Percentiles rank a stretch among this genome's conserved stretches.
Conservation (phyloP, 2,888 invertebrate genomes). For the Cataglyphis albicans region DNA sequence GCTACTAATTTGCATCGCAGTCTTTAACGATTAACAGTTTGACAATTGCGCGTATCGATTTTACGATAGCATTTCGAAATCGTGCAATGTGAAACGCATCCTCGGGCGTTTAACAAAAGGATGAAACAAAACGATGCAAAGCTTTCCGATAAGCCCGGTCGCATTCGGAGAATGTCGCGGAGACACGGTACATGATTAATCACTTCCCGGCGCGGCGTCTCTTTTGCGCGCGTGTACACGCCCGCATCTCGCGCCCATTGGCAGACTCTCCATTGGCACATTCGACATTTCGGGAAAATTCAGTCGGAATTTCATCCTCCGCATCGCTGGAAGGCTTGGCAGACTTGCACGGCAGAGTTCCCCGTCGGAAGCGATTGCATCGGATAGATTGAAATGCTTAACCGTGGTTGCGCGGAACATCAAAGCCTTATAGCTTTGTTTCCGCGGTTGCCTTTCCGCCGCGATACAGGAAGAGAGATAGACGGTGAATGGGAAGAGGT, state of each 20-base stretch:
- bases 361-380: slow-evolving; percentile 44
- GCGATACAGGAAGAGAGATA: background rate
- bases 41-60: slow-evolving; percentile 14
- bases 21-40: slow-evolving; percentile 17
- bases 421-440: slow-evolving; percentile 59
- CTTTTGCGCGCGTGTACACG: background rate
- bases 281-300: slow-evolving; percentile 41
- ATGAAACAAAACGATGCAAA: slow-evolving; percentile 17
- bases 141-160: slow-evolving; percentile 10
- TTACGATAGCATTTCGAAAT: background rate
- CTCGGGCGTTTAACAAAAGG: slow-evolving; percentile 7
- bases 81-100: background rate
- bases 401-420: slow-evolving; percentile 35
- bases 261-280: background rate
- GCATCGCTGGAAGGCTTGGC: slow-evolving; percentile 35
- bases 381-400: slow-evolving; percentile 59
- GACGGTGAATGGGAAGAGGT: background rate
- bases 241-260: slow-evolving; percentile 10
- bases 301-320: slow-evolving; percentile 18
- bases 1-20: background rate
- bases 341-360: slow-evolving; percentile 16
- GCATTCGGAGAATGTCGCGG: slow-evolving; percentile 36
- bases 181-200: slow-evolving; percentile 49
- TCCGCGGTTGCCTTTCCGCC: slow-evolving; percentile 24
- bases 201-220: slow-evolving; percentile 20